A percentile compares a stretch with the other conserved stretches of the same genome.
phyloP scores from a whole-genome alignment of 2,888 invertebrate species.

The Meteorus colon region DNA sequence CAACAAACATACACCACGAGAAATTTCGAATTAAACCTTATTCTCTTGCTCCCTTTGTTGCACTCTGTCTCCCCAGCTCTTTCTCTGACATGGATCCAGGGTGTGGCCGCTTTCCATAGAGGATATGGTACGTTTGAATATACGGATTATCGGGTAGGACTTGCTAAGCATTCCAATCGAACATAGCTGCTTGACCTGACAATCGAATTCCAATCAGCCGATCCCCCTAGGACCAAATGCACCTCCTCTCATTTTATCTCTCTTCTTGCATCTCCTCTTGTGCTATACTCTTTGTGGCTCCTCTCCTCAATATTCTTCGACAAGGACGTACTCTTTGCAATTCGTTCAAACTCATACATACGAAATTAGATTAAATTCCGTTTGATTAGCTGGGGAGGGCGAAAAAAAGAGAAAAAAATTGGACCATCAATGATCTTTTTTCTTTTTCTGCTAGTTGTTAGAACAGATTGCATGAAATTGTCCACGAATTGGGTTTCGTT shows the following conservation, averaged over 20 bases:
- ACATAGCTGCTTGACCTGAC: constrained; percentile 64
- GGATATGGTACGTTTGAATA: constrained; percentile 42
- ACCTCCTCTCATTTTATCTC: not conserved
- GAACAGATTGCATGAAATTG: too few species aligned
- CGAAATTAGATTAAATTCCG: constrained; percentile 2
- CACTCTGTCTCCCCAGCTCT: not conserved
- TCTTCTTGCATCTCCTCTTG: not conserved
- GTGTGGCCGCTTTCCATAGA: constrained; percentile 29
- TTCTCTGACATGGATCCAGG: not conserved
- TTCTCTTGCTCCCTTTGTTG: constrained; percentile 7
- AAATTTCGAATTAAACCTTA: constrained; percentile 1
- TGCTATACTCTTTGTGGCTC: not conserved
- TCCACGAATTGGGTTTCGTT: too few species aligned
- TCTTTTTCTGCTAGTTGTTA: not conserved
- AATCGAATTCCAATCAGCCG: constrained; percentile 67
- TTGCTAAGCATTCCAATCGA: constrained; percentile 64
- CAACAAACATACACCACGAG: constrained; percentile 1
- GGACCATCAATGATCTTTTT: not conserved
- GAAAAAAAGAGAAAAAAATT: not conserved
- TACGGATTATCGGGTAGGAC: constrained; percentile 51
- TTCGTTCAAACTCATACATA: not conserved
- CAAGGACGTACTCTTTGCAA: not conserved
- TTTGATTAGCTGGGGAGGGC: not conserved
- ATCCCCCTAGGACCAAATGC: constrained; percentile 52
- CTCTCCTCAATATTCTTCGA: constrained; percentile 16